Conservation (phyloP, 2,888 invertebrate species). For the Drosophila merina region DNA sequence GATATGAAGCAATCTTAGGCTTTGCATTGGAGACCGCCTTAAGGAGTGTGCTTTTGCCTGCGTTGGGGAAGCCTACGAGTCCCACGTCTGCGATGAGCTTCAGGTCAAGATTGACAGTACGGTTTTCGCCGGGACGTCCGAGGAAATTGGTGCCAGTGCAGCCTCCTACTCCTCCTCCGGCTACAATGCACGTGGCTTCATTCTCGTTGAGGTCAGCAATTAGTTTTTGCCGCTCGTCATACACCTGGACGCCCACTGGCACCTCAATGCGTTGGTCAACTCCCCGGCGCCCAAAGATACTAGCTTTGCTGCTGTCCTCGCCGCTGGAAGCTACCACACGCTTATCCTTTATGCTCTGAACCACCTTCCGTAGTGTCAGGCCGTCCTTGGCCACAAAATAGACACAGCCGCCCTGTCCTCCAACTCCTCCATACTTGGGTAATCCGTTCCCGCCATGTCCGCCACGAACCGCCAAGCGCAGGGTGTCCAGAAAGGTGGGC, state of each 20-base stretch:
- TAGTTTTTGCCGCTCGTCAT: conserved; percentile 86
- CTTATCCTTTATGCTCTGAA: conserved; percentile 74
- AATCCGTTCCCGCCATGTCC: conserved; percentile 91
- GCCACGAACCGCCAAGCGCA: conserved; percentile 91
- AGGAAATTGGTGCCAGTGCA: conserved; percentile 89
- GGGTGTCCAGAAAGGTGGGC: conserved; percentile 89
- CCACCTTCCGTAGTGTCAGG: conserved; percentile 85
- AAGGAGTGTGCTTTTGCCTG: conserved; percentile 96
- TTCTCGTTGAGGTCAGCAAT: conserved; percentile 90
- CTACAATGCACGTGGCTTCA: conserved; percentile 88
- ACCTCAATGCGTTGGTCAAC: conserved; percentile 89
- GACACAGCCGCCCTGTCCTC: conserved; percentile 96
- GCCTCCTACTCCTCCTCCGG: conserved; percentile 93
- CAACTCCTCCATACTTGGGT: conserved; percentile 93
- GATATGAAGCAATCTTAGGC: conserved; percentile 96
- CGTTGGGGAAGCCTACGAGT: conserved; percentile 97
- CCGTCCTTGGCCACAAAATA: conserved; percentile 88
- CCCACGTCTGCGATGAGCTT: conserved; percentile 98
- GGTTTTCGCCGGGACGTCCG: conserved; percentile 90
- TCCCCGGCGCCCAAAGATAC: conserved; percentile 91
- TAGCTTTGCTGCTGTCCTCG: conserved; percentile 89
- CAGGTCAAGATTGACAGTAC: conserved; percentile 91
- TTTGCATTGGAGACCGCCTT: conserved; percentile 93
- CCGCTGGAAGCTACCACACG: conserved; percentile 87
- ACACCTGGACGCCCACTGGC: conserved; percentile 92